Percentiles rank a stretch among this genome's conserved stretches.
These are phyloP conservation scores for Bovichtus variegatus DNA, from an alignment of 2,797 vertebrate species.

Conservation along the genomic window DNA sequence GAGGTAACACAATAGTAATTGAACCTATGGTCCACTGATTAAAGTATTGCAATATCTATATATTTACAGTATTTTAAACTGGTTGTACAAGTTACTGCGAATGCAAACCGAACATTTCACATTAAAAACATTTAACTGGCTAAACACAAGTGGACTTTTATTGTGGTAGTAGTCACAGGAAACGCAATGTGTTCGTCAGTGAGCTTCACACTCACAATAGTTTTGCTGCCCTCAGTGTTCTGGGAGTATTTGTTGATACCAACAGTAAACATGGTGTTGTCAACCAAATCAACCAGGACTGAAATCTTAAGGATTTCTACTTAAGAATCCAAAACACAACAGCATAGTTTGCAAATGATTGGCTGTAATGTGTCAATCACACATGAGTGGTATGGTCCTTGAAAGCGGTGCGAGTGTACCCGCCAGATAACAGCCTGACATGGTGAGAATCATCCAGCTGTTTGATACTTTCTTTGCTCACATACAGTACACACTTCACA, in stretches of 20 bases:
- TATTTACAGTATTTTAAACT: too few relatives aligned
- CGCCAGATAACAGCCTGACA: constrained; percentile 31
- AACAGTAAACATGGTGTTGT: too few relatives aligned
- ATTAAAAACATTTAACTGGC: too few relatives aligned
- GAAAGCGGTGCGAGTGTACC: background rate
- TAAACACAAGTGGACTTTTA: background rate
- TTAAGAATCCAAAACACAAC: background rate
- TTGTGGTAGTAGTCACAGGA: background rate
- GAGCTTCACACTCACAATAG: background rate
- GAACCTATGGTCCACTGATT: too few relatives aligned
- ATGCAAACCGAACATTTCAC: too few relatives aligned
- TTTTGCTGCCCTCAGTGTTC: too few relatives aligned
- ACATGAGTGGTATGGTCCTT: constrained; percentile 10
- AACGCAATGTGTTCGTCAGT: background rate
- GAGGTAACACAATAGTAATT: too few relatives aligned
- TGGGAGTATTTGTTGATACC: too few relatives aligned
- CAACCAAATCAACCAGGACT: too few relatives aligned
- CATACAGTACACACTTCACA: background rate
- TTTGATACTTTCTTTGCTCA: background rate
- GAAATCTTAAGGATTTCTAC: too few relatives aligned
- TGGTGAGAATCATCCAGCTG: constrained; percentile 74
- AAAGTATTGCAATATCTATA: too few relatives aligned
- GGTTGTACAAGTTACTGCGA: too few relatives aligned
- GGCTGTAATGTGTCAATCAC: background rate
- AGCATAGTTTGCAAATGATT: background rate